Conservation (phyloP, 1,140 invertebrate genomes). For the Galendromus occidentalis region DNA sequence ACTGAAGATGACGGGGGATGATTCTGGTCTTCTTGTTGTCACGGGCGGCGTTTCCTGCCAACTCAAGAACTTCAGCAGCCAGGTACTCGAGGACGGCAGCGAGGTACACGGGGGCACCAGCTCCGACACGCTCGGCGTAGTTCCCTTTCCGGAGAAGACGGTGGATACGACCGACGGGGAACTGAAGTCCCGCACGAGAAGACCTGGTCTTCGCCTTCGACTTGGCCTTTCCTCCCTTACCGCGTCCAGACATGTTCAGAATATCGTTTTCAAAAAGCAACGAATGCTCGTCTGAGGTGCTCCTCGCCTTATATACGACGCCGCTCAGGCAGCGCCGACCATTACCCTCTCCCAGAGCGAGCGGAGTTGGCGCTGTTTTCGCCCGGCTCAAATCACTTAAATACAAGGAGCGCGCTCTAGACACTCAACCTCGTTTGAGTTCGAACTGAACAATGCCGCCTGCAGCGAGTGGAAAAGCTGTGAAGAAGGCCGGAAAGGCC, state of each 20-base stretch:
- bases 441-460: constrained; percentile 13
- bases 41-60: constrained; percentile 51
- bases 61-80: constrained; percentile 33
- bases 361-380: too few relatives aligned
- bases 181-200: constrained; percentile 27
- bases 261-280: too few relatives aligned
- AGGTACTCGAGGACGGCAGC: constrained; percentile 30
- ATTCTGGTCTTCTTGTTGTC: constrained; percentile 36
- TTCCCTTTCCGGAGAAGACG: constrained; percentile 25
- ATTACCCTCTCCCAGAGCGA: too few relatives aligned
- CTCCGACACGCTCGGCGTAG: constrained; percentile 44
- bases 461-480: constrained; percentile 39
- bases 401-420: too few relatives aligned
- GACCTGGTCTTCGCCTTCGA: constrained; percentile 22
- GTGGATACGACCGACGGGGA: constrained; percentile 29
- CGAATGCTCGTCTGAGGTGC: too few relatives aligned
- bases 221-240: constrained; percentile 17
- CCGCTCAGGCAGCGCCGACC: too few relatives aligned
- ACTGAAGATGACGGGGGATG: constrained; percentile 33
- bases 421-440: too few relatives aligned
- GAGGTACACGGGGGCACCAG: constrained; percentile 32
- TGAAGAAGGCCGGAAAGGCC: constrained; percentile 12
- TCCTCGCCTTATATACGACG: too few relatives aligned
- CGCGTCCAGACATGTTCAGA: too few relatives aligned
- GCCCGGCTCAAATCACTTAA: too few relatives aligned